A percentile compares a stretch with the other conserved stretches of the same genome.
These are phyloP conservation scores for Chinchilla lanigera DNA, from an alignment of 2,113 vertebrate genomes.

Conservation along the genomic window DNA sequence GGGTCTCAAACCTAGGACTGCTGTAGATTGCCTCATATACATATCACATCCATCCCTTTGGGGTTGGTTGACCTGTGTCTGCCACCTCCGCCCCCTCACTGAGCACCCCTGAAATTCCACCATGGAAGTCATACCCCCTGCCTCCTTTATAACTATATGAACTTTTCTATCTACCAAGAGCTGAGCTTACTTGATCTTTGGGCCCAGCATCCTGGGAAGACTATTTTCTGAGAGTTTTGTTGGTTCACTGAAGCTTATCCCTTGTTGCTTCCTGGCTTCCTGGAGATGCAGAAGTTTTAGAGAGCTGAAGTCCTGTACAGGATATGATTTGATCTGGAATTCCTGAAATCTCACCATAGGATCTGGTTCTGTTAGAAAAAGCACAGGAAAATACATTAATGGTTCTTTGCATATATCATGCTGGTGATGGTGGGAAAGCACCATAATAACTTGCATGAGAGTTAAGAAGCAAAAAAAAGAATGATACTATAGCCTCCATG, in stretches of 20 bases:
- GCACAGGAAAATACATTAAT: constrained; percentile 12
- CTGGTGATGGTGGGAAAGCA: neutral
- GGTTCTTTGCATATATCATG: neutral
- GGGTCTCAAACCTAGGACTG: neutral
- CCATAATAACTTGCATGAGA: neutral
- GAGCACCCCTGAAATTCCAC: neutral
- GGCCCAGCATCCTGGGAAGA: constrained; percentile 63
- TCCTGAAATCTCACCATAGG: constrained; percentile 74
- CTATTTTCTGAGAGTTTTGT: neutral
- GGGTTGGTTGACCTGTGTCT: too few species aligned
- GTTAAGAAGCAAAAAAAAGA: neutral
- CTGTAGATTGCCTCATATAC: neutral
- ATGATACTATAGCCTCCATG: neutral
- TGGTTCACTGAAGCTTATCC: neutral
- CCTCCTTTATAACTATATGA: neutral
- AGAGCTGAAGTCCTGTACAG: constrained; percentile 74
- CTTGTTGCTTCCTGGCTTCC: constrained; percentile 28
- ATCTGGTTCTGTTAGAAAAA: constrained; percentile 68
- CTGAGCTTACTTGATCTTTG: constrained; percentile 74
- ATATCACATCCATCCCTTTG: neutral
- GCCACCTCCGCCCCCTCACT: neutral
- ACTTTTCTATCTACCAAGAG: neutral
- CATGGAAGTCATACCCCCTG: neutral
- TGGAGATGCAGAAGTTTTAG: constrained; percentile 74
- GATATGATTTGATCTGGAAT: constrained; percentile 76